Conservation (phyloP, 2,888 invertebrate genomes). For the Subacronicta megacephala region DNA sequence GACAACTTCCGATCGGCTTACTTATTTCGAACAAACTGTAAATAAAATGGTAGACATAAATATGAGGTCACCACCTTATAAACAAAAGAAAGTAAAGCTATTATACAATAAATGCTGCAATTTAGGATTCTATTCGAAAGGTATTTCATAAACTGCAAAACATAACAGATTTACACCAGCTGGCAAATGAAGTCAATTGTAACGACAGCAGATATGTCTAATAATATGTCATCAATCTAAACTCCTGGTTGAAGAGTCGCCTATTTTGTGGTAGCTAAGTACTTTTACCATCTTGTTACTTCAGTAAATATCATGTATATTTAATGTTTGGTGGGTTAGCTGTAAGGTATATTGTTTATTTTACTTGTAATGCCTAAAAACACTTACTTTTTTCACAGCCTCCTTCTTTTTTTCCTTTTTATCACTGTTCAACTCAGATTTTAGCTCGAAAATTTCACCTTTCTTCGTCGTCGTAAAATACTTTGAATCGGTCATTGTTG, state of each 20-base stretch:
- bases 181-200: not conserved
- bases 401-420: conserved; percentile 99
- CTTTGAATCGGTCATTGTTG: conserved; percentile 99
- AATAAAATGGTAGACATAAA: too few species aligned
- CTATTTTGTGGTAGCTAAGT: too few species aligned
- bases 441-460: conserved; percentile 99
- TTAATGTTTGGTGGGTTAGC: not conserved
- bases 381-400: conserved; percentile 98
- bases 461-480: conserved; percentile 99
- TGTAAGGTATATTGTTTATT: not conserved
- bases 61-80: too few species aligned
- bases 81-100: not conserved
- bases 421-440: conserved; percentile 99
- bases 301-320: not conserved
- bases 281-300: not conserved
- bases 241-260: too few species aligned
- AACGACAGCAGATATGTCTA: conserved; percentile 20
- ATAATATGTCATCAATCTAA: too few species aligned
- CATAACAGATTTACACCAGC: not conserved
- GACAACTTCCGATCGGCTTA: too few species aligned
- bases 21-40: too few species aligned
- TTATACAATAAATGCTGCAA: conserved; percentile 23
- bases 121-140: not conserved
- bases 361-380: not conserved
- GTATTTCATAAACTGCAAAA: not conserved